Evolutionary conservation across 1,140 invertebrate genomes (phyloP), one percentile per base, ranked within the genome.

Genomic region (Phocides pigmalion): DNA sequence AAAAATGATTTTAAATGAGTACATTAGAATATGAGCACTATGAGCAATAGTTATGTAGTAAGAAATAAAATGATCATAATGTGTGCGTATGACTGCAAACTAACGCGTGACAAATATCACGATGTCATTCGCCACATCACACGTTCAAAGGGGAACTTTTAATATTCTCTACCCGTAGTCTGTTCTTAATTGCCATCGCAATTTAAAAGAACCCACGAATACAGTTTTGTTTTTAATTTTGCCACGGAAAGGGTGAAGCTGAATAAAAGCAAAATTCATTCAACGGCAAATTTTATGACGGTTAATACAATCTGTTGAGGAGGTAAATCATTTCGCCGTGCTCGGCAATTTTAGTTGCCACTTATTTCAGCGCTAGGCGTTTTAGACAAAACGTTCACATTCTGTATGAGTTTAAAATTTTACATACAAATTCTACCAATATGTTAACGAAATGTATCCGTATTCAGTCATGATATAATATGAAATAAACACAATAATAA

Each of bases 111-210:
- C 72, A 72, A 80, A 82, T 78, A 59, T 66, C 53, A 11, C 49
- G 32, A 35, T 56, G 59, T 51, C 75, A 70, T 53, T 64, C 19
- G 20, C 63, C 32, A 35, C 50, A 44, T 63, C 44, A 19, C 39
- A 19, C 42, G 8, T 50, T 20, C 11, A 51, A 50, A 65, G 70
- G 81, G 81, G 76, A 70, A 74, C 56, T 71, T 79, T 83, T 81
- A 79, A 83, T 44, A 44, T 44, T 44, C 17, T 44, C 19, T 46
- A 46, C 22, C 44, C 22, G 44, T 42, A 8, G 39, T 65, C 77
- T 84, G 79, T 76, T 75, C 78, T 72, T 81, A 84, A 84, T 82
- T 84, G 79, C 72, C 58, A 69, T 69, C 37, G 63, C 69, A 39
- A 63, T 77, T 64, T 72, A 62, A 72, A 76, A 67, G 64, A 28